Evolutionary conservation across 2,113 vertebrate genomes (phyloP), one percentile per base, ranked within the genome.

Genomic region (Plecturocebus donacophilus): DNA sequence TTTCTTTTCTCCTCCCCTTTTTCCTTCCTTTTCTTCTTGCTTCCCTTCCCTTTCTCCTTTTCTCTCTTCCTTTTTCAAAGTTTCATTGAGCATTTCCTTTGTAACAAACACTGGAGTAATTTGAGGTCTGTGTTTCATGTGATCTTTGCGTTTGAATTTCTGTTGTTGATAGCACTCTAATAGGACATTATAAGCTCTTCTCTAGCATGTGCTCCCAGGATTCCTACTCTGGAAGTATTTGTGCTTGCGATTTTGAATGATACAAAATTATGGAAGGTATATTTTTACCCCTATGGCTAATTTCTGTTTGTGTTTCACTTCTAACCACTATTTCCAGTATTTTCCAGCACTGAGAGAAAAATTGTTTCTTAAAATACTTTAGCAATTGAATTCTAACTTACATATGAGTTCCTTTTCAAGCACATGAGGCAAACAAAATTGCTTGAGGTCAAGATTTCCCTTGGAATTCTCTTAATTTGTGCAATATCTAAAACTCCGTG

Each of bases 261-360:
- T 84, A 23, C 21, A 77, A 21, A 47, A n/a, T 40, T 75, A 30
- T 45, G 12, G 27, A 84, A 79, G n/a, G 35, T 19, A 6, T 56
- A 76, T 71, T 93, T 98, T 95, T 40, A 96, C 85, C 47, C 42
- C 88, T 56, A 0, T 96, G 16, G 49, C 93, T 97, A 94, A 96
- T 80, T 98, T 91, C 75, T 70, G 42, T 96, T 94, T 96, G 95
- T 82, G 38, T 95, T 97, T 97, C 80, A 94, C 11, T 45, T 42
- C 61, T 45, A 77, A 30, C 2, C 82, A 13, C 3, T 87, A 45
- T 79, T 97, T 97, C 82, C 21, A 88, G 64, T 88, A 96, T 94
- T 91, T 98, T n/a, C 79, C 79, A 96, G 80, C 42, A 86, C 11
- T 88, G 94, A 49, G 88, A 95, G 92, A 96, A 98, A 97, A 98